Evolutionary conservation across 2,797 vertebrate species (phyloP), one percentile per base, ranked within the genome.

Genomic region (Onychomys torridus): DNA sequence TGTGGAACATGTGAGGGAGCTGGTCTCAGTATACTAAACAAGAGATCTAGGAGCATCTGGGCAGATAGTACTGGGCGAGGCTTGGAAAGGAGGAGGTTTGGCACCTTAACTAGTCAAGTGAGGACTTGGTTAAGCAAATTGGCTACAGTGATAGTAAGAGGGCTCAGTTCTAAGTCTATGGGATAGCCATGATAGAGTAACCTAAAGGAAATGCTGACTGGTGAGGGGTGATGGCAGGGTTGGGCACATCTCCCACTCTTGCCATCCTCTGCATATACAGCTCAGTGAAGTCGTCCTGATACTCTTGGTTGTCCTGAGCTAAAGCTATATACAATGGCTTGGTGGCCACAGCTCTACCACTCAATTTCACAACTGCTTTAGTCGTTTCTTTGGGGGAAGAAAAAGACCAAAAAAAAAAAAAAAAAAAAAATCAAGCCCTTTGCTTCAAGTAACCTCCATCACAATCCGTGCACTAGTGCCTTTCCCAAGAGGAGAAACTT

Each of bases 21-120:
- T 77, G 37, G 57, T 27, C 29, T 63, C 57, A 7, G 13, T 21
- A 34, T 23, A 59, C 37, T 69, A 49, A 63, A 49, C 55, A 40
- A 40, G 57, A 46, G 55, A 57, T 61, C 52, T 73, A 6, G 63
- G 37, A 43, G 11, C 71, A 25, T 6, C 57, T 89, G 73, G 55
- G n/a, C 57, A 61, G 57, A 63, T 17, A 49, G 40, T 13, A n/a
- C 32, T 46, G 25, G 40, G 57, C 17, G 46, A 14, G 46, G 55
- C 32, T 63, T 6, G 40, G 99, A 99, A 99, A 98, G 99, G 99
- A 98, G 99, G 99, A 98, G 99, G 99, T 98, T 99, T 99, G 98
- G 99, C 99, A 96, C 99, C 99, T 98, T 99, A 99, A 94, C 99
- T 99, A 96, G 99, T 98, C 99, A 99, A 99, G 97, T 99, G 99